phyloP scores from a whole-genome alignment of 1,140 invertebrate genomes.

The Drosophila simulans region DNA sequence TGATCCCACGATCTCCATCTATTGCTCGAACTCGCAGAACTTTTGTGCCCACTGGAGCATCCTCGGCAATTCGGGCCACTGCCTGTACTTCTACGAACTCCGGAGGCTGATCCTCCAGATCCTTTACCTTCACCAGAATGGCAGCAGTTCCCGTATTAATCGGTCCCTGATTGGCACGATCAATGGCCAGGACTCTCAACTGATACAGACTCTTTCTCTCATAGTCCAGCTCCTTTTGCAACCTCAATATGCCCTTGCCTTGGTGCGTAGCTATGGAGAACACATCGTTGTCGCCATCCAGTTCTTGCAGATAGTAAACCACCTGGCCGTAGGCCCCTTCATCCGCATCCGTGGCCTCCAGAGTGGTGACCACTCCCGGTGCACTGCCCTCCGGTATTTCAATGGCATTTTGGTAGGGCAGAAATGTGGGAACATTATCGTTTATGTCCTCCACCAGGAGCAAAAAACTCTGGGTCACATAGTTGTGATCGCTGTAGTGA shows the following conservation, averaged over 20 bases:
- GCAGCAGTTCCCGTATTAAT: constrained; percentile 94
- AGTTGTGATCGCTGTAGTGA: constrained; percentile 93
- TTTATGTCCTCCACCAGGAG: constrained; percentile 96
- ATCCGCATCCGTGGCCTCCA: constrained; percentile 95
- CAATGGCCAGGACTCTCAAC: constrained; percentile 92
- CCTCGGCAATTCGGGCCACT: constrained; percentile 94
- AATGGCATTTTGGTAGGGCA: constrained; percentile 92
- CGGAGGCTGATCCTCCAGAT: constrained; percentile 95
- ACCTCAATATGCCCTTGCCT: constrained; percentile 93
- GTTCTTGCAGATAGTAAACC: constrained; percentile 90
- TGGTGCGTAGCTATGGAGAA: constrained; percentile 94
- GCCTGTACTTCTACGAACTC: constrained; percentile 94
- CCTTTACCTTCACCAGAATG: constrained; percentile 93
- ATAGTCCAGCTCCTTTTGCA: constrained; percentile 93
- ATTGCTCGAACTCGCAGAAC: constrained; percentile 95
- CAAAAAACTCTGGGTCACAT: constrained; percentile 94
- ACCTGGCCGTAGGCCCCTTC: constrained; percentile 96
- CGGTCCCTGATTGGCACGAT: constrained; percentile 90
- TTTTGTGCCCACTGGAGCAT: constrained; percentile 91
- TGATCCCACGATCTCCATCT: constrained; percentile 96
- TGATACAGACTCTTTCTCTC: constrained; percentile 95
- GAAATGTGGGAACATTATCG: constrained; percentile 95
- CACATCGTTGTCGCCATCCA: constrained; percentile 91
- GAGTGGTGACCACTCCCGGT: constrained; percentile 90
- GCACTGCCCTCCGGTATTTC: constrained; percentile 91